Evolutionary conservation across 2,113 vertebrate species (phyloP), one percentile per base, ranked within the genome.

Genomic region (Thalassoma bifasciatum): DNA sequence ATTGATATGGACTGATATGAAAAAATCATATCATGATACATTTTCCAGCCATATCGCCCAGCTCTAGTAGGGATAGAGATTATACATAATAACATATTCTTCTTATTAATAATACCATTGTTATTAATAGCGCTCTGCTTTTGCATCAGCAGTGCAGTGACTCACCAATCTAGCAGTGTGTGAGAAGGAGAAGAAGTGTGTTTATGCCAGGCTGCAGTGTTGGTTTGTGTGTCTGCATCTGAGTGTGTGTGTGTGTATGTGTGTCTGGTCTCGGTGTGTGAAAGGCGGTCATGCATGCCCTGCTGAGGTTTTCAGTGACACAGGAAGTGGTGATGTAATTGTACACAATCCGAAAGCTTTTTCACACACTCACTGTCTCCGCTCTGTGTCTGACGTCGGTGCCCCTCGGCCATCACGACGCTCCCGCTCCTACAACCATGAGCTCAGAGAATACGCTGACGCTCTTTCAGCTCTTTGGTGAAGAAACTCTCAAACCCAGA

Each of bases 301-400:
- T 34, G 62, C 72, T 77, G 64, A 59, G 36, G 56, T 60, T 62
- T 76, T 69, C 38, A 46, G 42, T 30, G 72, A 75, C 72, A 86
- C 87, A 90, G 89, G 89, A 92, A 87, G 81, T 80, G 83, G 75
- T 89, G 90, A 90, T 87, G 89, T 88, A 89, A 90, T 80, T 75
- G 22, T 40, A 52, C n/a, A 79, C 67, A 74, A 66, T 78, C 50
- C 57, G 10, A 70, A 63, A 70, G 82, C 72, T 77, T 75, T 85
- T 83, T 88, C 83, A 63, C 88, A 86, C 77, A 80, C 72, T 87
- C 69, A 21, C 70, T 77, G 82, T 81, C 80, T 77, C 69, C 74
- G 0, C 53, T 70, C 58, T n/a, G 30, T 2, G 46, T 64, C 59
- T 75, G 42, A 47, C 64, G 73, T 49, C 40, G 81, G 77, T 78